phyloP scores from a whole-genome alignment of 92 coral and sea anemone genomes.

The Phymanthus crucifer region DNA sequence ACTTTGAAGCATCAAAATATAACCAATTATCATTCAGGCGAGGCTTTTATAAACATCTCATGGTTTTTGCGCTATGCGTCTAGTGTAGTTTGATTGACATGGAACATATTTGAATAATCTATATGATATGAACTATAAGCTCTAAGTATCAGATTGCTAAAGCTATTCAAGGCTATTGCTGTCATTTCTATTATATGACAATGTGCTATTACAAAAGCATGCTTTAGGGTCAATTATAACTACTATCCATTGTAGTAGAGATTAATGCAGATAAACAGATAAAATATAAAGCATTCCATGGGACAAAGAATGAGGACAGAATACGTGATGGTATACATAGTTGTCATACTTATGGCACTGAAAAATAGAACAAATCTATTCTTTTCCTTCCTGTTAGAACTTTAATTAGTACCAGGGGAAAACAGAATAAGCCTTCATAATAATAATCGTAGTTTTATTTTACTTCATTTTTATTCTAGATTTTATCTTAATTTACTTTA shows the following conservation, averaged over 20 bases:
- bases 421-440: no score
- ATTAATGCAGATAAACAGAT: not conserved
- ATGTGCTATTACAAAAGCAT: not conserved
- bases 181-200: not conserved
- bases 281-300: not conserved
- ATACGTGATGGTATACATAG: not conserved
- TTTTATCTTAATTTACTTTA: no score
- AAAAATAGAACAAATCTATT: not conserved
- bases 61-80: not conserved
- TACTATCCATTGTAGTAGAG: not conserved
- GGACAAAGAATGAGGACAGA: not conserved
- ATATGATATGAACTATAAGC: not conserved
- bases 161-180: not conserved
- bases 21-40: no score
- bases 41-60: no score
- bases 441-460: no score
- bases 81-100: no score
- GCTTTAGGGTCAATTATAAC: not conserved
- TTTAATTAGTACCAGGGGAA: no score
- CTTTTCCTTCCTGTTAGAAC: no score
- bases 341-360: not conserved
- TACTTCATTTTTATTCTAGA: no score
- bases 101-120: not conserved
- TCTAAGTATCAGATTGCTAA: not conserved
- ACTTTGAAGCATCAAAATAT: no score